Evolutionary conservation across 2,113 vertebrate species (phyloP).

Genomic region (Gambusia affinis): DNA sequence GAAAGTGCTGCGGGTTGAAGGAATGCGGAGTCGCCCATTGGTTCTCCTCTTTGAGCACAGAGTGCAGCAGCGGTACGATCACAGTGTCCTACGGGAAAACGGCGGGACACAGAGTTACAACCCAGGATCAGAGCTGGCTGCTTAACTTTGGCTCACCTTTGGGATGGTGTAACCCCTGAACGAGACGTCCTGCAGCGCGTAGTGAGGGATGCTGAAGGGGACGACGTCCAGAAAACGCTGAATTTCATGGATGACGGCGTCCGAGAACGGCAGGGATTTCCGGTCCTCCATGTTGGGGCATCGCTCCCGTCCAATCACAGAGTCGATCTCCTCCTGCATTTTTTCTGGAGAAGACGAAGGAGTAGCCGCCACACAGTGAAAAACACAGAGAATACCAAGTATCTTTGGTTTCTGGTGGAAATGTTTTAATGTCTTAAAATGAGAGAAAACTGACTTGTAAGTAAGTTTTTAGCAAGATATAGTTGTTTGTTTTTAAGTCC

Average conservation of each 20-base stretch:
- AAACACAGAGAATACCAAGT: no score
- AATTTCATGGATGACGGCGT: conserved; percentile 79
- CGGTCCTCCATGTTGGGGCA: conserved; percentile 80
- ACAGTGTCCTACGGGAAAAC: conserved; percentile 33
- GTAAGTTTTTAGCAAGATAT: no score
- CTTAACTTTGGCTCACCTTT: conserved; percentile 55
- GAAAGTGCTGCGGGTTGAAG: conserved; percentile 67
- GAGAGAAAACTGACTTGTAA: no score
- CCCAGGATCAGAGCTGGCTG: no score
- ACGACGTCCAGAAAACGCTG: conserved; percentile 75
- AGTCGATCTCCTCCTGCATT: conserved; percentile 85
- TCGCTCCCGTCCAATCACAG: conserved; percentile 76
- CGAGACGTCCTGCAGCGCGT: conserved; percentile 59
- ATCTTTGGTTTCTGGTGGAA: no score
- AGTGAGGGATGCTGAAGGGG: conserved; percentile 74
- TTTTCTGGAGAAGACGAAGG: conserved; percentile 69
- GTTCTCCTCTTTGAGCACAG: conserved; percentile 60
- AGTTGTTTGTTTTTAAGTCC: no score
- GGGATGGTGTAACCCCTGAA: conserved; percentile 77
- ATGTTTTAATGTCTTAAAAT: no score
- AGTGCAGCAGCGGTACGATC: conserved; percentile 62
- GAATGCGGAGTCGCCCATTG: conserved; percentile 47
- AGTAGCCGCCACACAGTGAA: neutral
- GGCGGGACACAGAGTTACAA: no score
- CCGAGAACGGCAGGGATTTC: conserved; percentile 79